Evolutionary conservation across 1,140 invertebrate species (phyloP).

Genomic region (Dinoponera quadriceps): DNA sequence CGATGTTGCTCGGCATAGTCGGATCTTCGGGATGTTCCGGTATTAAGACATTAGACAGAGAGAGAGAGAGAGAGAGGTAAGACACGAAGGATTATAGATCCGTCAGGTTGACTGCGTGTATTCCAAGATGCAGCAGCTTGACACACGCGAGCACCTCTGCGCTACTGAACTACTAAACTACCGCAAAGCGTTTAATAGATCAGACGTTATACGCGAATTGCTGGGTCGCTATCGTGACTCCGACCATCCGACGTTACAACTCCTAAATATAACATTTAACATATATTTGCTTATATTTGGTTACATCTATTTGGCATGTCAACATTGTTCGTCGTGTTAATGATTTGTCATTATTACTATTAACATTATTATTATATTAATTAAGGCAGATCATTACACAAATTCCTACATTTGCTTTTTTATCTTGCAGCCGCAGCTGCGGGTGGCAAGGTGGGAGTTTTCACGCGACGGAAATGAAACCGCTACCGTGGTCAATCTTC

Average conservation of each 20-base stretch:
- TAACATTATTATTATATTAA: no score
- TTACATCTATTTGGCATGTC: neutral
- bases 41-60: constrained; percentile 26
- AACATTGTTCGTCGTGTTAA: constrained; percentile 2
- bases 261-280: constrained; percentile 10
- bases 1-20: neutral
- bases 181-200: constrained; percentile 59
- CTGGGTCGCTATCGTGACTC: constrained; percentile 25
- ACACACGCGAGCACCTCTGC: constrained; percentile 16
- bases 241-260: constrained; percentile 7
- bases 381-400: no score
- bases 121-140: constrained; percentile 20
- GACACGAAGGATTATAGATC: constrained; percentile 47
- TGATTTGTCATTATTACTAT: neutral
- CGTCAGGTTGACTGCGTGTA: constrained; percentile 11
- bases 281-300: no score
- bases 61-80: constrained; percentile 28
- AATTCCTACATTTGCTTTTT: constrained; percentile 28
- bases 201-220: constrained; percentile 44
- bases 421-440: constrained; percentile 25
- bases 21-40: constrained; percentile 30
- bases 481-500: neutral
- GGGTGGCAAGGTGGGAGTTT: constrained; percentile 8
- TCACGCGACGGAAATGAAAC: neutral
- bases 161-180: constrained; percentile 44